Conservation (phyloP, 2,888 invertebrate genomes). For the Nasonovia ribisnigri region DNA sequence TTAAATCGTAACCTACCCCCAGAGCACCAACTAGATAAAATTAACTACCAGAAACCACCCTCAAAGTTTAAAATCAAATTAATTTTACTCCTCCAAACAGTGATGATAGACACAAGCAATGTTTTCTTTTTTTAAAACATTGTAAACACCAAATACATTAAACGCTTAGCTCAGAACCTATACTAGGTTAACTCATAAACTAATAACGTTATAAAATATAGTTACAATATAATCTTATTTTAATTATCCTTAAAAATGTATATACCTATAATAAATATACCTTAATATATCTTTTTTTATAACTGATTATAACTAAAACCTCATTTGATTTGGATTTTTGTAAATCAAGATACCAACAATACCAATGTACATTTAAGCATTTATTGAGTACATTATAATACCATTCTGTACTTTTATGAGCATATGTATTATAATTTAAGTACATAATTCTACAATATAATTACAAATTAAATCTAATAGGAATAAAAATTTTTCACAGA, state of each 20-base stretch:
- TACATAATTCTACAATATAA: neutral
- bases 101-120: neutral
- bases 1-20: neutral
- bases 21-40: neutral
- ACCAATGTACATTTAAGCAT: neutral
- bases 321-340: neutral
- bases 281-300: neutral
- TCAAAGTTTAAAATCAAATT: neutral
- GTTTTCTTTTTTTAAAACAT: too few relatives aligned
- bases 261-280: neutral
- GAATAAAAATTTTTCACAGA: neutral
- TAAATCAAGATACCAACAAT: neutral
- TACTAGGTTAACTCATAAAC: neutral
- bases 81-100: neutral
- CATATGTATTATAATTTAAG: neutral
- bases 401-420: too few relatives aligned
- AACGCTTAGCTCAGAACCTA: neutral
- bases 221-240: neutral
- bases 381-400: neutral
- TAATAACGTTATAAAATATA: neutral
- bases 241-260: neutral
- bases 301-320: neutral
- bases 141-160: neutral
- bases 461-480: slow-evolving; percentile 21
- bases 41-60: neutral